These are phyloP conservation scores for Blastobasis adustella DNA, from an alignment of 2,888 invertebrate species.

Conservation along the genomic window DNA sequence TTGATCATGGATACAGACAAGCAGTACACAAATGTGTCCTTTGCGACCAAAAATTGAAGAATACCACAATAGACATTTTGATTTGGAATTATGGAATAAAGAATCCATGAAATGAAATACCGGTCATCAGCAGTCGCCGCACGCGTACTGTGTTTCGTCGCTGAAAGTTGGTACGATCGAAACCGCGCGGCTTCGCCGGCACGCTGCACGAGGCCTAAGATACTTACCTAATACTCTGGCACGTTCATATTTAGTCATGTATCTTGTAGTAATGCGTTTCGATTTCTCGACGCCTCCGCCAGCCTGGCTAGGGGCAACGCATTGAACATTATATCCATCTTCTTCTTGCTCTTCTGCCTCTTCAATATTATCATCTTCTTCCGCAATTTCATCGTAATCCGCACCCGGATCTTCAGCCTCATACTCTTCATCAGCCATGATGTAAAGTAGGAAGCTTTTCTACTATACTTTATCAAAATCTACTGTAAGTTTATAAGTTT, in stretches of 20 bases:
- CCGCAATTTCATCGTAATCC: constrained; percentile 90
- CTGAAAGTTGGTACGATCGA: too few species aligned
- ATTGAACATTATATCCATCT: constrained; percentile 89
- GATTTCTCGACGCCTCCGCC: constrained; percentile 88
- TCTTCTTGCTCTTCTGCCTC: constrained; percentile 91
- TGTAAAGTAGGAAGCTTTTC: not conserved
- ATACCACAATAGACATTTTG: too few species aligned
- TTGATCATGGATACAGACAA: too few species aligned
- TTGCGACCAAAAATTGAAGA: too few species aligned
- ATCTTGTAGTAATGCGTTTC: constrained; percentile 96
- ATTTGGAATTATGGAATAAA: too few species aligned
- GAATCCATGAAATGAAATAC: too few species aligned
- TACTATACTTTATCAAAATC: too few species aligned
- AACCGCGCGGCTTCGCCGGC: too few species aligned
- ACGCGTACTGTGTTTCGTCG: too few species aligned
- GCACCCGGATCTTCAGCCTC: constrained; percentile 87
- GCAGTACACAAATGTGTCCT: too few species aligned
- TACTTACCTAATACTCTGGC: constrained; percentile 59
- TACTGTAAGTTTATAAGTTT: too few species aligned
- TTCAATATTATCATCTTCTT: constrained; percentile 91
- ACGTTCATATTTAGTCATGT: constrained; percentile 93
- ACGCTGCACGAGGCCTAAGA: constrained; percentile 9
- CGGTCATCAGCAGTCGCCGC: too few species aligned
- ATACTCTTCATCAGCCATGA: constrained; percentile 91
- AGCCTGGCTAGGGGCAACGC: constrained; percentile 85